Conservation (phyloP, 1,140 invertebrate species). For the Platyura marginata region DNA sequence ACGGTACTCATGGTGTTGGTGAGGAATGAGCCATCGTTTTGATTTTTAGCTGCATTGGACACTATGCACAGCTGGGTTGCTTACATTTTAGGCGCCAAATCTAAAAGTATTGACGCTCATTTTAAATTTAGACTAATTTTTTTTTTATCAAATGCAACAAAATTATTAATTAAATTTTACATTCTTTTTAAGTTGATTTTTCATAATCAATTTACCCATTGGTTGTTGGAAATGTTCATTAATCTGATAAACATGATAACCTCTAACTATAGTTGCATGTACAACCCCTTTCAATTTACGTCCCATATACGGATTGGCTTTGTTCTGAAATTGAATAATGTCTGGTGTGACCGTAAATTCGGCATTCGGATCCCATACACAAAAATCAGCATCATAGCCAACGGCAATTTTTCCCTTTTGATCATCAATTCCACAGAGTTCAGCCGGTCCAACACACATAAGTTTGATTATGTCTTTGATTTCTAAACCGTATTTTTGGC, state of each 20-base stretch:
- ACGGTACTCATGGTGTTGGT: too few species aligned
- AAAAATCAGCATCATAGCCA: constrained; percentile 52
- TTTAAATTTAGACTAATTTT: too few species aligned
- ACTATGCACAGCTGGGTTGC: too few species aligned
- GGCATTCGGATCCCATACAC: constrained; percentile 46
- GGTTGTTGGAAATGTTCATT: neutral
- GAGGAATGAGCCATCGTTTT: too few species aligned
- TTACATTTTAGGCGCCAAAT: too few species aligned
- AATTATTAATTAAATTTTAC: neutral
- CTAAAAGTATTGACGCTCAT: too few species aligned
- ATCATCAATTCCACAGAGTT: constrained; percentile 34
- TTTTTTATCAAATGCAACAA: too few species aligned
- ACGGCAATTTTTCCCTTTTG: constrained; percentile 36
- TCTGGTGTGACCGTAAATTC: constrained; percentile 30
- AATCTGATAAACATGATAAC: constrained; percentile 27
- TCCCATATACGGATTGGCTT: constrained; percentile 37
- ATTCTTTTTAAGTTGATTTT: neutral
- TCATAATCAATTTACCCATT: neutral
- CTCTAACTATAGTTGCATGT: constrained; percentile 36
- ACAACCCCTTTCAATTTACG: constrained; percentile 33
- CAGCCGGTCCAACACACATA: constrained; percentile 37
- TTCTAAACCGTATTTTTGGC: constrained; percentile 26
- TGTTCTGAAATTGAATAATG: constrained; percentile 36
- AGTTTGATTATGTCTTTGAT: constrained; percentile 35
- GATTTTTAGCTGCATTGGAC: too few species aligned